phyloP scores from a whole-genome alignment of 2,888 invertebrate species.

The Eupsilia transversa region DNA sequence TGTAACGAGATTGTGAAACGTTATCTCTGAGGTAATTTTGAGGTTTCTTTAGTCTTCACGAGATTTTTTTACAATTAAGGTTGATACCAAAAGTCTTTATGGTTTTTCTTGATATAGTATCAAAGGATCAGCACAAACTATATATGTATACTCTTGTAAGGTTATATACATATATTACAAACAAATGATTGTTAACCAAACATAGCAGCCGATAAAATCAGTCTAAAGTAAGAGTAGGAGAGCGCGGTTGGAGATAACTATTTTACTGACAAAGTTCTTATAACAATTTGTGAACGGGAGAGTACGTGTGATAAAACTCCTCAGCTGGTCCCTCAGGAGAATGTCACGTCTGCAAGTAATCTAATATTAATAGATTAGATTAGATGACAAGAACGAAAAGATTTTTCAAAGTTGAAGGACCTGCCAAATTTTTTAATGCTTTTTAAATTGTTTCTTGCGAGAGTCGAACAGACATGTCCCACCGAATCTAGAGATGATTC shows the following conservation, averaged over 20 bases:
- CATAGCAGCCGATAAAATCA: background rate
- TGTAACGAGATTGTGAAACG: slow-evolving; percentile 41
- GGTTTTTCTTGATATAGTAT: background rate
- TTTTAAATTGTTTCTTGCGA: no score
- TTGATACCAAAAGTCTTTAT: slow-evolving; percentile 13
- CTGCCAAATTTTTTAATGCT: background rate
- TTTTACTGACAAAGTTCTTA: background rate
- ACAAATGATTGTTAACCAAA: background rate
- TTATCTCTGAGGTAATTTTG: slow-evolving; percentile 37
- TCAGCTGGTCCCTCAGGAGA: background rate
- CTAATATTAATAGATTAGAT: slow-evolving; percentile 25
- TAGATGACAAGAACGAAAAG: background rate
- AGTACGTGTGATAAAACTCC: background rate
- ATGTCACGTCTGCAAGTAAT: slow-evolving; percentile 17
- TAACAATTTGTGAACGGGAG: background rate
- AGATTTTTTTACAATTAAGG: slow-evolving; percentile 18
- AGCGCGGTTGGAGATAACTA: background rate
- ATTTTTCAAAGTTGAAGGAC: background rate
- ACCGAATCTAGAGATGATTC: background rate
- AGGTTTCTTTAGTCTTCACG: slow-evolving; percentile 5
- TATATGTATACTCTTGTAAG: background rate
- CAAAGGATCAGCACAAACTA: slow-evolving; percentile 5
- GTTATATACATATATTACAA: background rate
- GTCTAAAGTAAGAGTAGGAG: background rate
- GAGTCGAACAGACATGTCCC: background rate